phyloP scores from a whole-genome alignment of 2,888 invertebrate species.

The Augiades crinisus region DNA sequence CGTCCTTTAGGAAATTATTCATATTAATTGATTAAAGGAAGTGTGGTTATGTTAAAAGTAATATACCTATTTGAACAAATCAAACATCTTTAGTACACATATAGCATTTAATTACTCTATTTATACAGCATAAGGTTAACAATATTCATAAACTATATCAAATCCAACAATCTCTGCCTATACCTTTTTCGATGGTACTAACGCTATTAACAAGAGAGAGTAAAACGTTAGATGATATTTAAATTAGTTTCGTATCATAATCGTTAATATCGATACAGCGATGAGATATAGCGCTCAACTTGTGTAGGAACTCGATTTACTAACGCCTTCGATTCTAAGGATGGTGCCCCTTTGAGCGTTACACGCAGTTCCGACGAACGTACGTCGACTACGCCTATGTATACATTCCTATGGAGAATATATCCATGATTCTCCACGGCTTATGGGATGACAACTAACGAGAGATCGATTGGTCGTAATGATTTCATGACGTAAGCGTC shows the following conservation, averaged over 20 bases:
- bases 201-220: slow-evolving; percentile 76
- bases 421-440: slow-evolving; percentile 2
- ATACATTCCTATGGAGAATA: neutral
- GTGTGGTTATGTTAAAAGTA: slow-evolving; percentile 47
- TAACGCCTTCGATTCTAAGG: slow-evolving; percentile 23
- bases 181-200: slow-evolving; percentile 75
- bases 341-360: neutral
- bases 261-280: slow-evolving; percentile 48
- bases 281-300: slow-evolving; percentile 49
- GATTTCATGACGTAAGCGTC: slow-evolving; percentile 33
- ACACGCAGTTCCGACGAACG: neutral
- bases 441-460: slow-evolving; percentile 7
- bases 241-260: slow-evolving; percentile 47
- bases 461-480: slow-evolving; percentile 28
- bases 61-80: slow-evolving; percentile 68
- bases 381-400: neutral
- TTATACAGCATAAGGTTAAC: slow-evolving; percentile 81
- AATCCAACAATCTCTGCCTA: slow-evolving; percentile 81
- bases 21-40: slow-evolving; percentile 51
- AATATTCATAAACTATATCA: slow-evolving; percentile 81
- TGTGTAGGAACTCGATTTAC: slow-evolving; percentile 60
- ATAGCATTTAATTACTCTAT: slow-evolving; percentile 81
- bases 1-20: slow-evolving; percentile 50
- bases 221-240: slow-evolving; percentile 69
- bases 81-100: slow-evolving; percentile 75